Conservation (phyloP, 2,113 vertebrate genomes). For the Astatoreochromis straeleni region DNA sequence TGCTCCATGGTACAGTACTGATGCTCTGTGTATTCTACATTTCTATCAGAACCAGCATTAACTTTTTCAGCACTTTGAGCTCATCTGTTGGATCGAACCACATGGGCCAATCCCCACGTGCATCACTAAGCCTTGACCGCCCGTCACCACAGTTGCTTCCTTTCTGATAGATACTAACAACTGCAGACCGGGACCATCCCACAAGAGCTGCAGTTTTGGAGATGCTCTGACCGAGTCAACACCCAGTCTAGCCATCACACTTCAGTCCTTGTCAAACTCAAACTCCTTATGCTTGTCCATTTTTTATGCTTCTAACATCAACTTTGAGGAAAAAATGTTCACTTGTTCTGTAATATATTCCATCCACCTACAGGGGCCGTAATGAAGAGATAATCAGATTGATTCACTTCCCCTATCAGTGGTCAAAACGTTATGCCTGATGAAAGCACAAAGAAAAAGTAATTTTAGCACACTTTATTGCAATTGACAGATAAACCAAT, state of each 20-base stretch:
- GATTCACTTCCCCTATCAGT: background rate
- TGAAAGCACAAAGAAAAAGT: background rate
- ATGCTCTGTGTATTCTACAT: background rate
- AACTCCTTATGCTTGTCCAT: background rate
- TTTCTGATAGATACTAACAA: background rate
- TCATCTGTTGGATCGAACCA: background rate
- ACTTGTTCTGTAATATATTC: background rate
- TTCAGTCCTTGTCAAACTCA: background rate
- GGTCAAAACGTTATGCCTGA: background rate
- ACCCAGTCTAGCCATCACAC: background rate
- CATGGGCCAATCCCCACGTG: background rate
- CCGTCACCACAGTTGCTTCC: background rate
- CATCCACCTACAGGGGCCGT: background rate
- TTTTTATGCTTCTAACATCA: background rate
- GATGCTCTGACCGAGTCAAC: background rate
- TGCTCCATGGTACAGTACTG: background rate
- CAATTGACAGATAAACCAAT: background rate
- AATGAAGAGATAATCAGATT: background rate
- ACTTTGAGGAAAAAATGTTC: background rate
- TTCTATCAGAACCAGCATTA: background rate
- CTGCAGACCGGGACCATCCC: background rate
- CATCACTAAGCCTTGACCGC: accelerated
- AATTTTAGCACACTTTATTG: background rate
- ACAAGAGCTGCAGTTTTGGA: background rate
- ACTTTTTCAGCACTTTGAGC: background rate